Percentiles rank a stretch among this genome's conserved stretches.
phyloP scores from a whole-genome alignment of 2,113 vertebrate genomes.

The Tupaia chinensis region DNA sequence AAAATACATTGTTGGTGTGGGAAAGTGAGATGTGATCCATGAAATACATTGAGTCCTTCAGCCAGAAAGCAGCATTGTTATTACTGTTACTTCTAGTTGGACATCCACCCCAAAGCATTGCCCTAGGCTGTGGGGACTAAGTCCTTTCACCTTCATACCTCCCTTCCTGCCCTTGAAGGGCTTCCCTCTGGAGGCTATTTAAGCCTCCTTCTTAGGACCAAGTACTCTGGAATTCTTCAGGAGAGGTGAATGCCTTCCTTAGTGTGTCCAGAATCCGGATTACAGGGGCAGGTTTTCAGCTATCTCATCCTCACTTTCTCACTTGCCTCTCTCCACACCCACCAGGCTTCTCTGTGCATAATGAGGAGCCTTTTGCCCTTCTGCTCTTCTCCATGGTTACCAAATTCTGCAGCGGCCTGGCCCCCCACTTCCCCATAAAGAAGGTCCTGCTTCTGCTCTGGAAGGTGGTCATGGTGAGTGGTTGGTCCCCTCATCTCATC shows the following conservation, averaged over 20 bases:
- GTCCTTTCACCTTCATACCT: background rate
- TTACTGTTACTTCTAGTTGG: conserved; percentile 12
- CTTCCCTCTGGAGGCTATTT: background rate
- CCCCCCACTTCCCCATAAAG: conserved; percentile 98
- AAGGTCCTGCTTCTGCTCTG: conserved; percentile 97
- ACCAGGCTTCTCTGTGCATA: conserved; percentile 92
- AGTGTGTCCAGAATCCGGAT: background rate
- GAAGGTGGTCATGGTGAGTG: conserved; percentile 96
- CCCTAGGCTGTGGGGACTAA: background rate
- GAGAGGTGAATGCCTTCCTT: background rate
- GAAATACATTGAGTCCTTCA: background rate
- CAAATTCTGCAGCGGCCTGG: conserved; percentile 98
- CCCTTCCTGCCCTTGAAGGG: background rate
- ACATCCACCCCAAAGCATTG: background rate
- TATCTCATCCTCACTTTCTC: background rate
- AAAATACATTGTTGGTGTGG: background rate
- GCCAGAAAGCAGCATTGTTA: background rate
- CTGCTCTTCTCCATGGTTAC: conserved; percentile 98
- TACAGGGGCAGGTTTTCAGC: background rate
- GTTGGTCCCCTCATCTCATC: background rate
- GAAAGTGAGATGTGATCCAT: background rate
- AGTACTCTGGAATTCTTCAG: background rate
- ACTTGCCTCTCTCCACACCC: conserved; percentile 8
- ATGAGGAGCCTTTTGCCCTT: conserved; percentile 95
- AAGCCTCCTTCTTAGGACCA: conserved; percentile 3